phyloP scores from a whole-genome alignment of 2,797 vertebrate species.

The Sebastes umbrosus region DNA sequence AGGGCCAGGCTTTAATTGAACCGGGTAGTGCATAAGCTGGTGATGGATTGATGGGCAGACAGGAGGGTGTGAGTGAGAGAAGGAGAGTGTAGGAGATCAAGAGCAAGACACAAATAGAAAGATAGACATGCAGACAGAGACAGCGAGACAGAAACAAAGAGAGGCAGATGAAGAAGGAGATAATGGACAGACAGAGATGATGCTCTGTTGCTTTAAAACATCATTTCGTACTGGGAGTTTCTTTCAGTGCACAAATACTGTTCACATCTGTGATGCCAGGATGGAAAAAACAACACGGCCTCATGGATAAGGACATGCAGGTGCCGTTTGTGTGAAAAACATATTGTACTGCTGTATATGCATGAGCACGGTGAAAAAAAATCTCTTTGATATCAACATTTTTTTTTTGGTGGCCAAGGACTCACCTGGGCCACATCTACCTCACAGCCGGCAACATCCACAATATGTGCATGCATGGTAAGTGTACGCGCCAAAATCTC shows the following conservation, averaged over 20 bases:
- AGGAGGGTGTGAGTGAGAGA: slow-evolving; percentile 26
- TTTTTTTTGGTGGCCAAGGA: not conserved
- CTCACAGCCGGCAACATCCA: not conserved
- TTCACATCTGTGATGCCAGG: not conserved
- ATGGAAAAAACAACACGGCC: not conserved
- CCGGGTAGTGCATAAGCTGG: slow-evolving; percentile 55
- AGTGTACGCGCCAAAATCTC: not conserved
- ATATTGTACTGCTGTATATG: not conserved
- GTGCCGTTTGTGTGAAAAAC: not conserved
- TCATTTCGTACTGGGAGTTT: not conserved
- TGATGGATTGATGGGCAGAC: slow-evolving; percentile 67
- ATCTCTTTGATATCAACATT: not conserved
- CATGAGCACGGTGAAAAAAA: not conserved
- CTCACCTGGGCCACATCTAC: not conserved
- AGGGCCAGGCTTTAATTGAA: slow-evolving; percentile 71
- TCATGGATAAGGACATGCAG: not conserved
- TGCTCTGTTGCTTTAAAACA: not conserved
- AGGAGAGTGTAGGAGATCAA: slow-evolving; percentile 41
- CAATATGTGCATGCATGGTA: not conserved
- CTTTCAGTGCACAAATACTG: not conserved
- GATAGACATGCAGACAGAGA: not conserved
- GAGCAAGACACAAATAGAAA: slow-evolving; percentile 33
- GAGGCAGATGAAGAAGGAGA: not conserved
- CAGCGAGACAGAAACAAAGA: not conserved
- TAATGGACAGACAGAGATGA: not conserved